phyloP scores from a whole-genome alignment of 1,140 invertebrate genomes.

The Camponotus vicinus region DNA sequence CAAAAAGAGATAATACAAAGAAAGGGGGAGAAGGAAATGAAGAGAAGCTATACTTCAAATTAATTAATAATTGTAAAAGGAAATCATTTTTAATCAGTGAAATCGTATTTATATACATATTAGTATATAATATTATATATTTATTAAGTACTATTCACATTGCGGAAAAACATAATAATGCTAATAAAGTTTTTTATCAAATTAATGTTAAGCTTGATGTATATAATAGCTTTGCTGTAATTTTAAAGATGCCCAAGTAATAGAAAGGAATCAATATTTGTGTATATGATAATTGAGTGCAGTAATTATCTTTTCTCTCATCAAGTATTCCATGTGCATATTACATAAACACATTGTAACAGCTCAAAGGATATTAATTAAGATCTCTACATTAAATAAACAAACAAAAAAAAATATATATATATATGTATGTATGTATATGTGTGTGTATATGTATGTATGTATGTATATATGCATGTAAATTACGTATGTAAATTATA shows the following conservation, averaged over 20 bases:
- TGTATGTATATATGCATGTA: conserved; percentile 33
- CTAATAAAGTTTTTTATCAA: conserved; percentile 24
- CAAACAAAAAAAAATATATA: background rate
- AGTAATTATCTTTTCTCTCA: conserved; percentile 24
- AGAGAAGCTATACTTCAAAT: background rate
- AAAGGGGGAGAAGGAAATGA: too few species aligned
- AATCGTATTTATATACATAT: conserved; percentile 46
- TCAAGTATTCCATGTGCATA: background rate
- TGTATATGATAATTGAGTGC: background rate
- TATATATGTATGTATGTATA: conserved; percentile 48
- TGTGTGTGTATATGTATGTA: conserved; percentile 49
- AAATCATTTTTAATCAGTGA: conserved; percentile 13
- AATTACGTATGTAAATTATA: background rate
- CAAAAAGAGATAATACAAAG: background rate
- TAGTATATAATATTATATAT: conserved; percentile 51
- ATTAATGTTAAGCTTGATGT: conserved; percentile 11
- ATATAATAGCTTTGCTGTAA: conserved; percentile 7
- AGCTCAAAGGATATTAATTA: conserved; percentile 46
- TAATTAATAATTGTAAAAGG: background rate
- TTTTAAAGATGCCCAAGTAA: conserved; percentile 15
- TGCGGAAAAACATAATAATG: conserved; percentile 1
- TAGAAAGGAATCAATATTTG: background rate
- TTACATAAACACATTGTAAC: conserved; percentile 6
- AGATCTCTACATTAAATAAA: conserved; percentile 37
- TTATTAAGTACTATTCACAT: conserved; percentile 39